Evolutionary conservation across 1,140 invertebrate genomes (phyloP).

Genomic region (Teleopsis dalmanni): DNA sequence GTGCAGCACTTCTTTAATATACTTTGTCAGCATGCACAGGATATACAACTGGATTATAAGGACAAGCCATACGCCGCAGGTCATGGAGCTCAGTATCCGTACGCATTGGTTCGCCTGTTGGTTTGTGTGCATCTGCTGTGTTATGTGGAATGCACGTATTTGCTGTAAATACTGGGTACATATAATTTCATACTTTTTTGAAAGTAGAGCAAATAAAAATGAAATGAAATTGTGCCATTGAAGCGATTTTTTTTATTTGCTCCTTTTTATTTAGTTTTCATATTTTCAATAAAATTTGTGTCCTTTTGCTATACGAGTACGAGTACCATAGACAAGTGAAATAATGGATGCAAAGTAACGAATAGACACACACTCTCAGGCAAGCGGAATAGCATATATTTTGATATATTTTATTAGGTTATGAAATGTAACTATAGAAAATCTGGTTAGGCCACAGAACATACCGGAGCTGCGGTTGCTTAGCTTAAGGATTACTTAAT

Average conservation of each 20-base stretch:
- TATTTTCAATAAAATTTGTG: not conserved
- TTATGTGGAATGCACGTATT: constrained; percentile 4
- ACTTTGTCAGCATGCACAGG: not conserved
- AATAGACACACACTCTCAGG: not conserved
- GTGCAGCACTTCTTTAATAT: not conserved
- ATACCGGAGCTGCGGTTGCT: too few species aligned
- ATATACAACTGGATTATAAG: constrained; percentile 9
- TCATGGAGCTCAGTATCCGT: not conserved
- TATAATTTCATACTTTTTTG: constrained; percentile 3
- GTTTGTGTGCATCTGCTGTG: too few species aligned
- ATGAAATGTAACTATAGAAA: constrained; percentile 10
- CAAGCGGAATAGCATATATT: constrained; percentile 3
- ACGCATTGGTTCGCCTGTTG: too few species aligned
- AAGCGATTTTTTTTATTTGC: constrained; percentile 2
- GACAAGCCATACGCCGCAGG: constrained; percentile 8
- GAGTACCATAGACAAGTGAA: not conserved
- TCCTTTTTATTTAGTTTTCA: constrained; percentile 1
- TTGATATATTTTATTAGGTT: constrained; percentile 13
- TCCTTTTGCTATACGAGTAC: not conserved
- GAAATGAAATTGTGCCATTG: constrained; percentile 9
- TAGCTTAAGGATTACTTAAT: too few species aligned
- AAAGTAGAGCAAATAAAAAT: constrained; percentile 3
- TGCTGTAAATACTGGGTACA: constrained; percentile 4
- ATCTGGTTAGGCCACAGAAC: too few species aligned
- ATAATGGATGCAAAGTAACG: not conserved